Conservation (phyloP, 1,140 invertebrate genomes). For the Drosophila kanapiae region DNA sequence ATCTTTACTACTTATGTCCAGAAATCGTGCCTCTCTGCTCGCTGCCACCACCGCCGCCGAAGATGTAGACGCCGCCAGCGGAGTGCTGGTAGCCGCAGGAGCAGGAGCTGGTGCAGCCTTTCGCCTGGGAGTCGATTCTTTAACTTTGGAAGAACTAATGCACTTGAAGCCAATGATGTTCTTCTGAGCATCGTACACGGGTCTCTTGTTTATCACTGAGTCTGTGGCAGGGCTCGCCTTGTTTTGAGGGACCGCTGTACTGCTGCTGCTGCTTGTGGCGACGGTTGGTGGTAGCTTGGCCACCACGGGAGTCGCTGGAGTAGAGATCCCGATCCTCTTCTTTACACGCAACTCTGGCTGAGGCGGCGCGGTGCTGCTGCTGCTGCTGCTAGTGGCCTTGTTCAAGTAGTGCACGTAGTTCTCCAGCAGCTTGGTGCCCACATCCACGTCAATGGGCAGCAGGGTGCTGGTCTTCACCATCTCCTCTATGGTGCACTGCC, state of each 20-base stretch:
- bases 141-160: not conserved
- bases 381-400: conserved; percentile 13
- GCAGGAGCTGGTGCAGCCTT: not conserved
- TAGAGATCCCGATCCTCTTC: not conserved
- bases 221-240: not conserved
- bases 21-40: not conserved
- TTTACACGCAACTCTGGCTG: not conserved
- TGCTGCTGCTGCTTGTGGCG: not conserved
- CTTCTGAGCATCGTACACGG: conserved; percentile 47
- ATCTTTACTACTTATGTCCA: not conserved
- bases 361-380: not conserved
- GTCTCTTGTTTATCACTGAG: not conserved
- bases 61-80: conserved; percentile 6
- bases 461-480: conserved; percentile 57
- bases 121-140: not conserved
- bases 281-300: too few relatives aligned
- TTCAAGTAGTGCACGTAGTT: conserved; percentile 58
- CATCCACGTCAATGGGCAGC: conserved; percentile 55
- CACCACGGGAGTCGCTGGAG: not conserved
- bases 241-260: not conserved
- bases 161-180: conserved; percentile 67
- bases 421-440: conserved; percentile 70
- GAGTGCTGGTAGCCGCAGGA: not conserved
- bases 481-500: conserved; percentile 58
- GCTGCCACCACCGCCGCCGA: conserved; percentile 5